Evolutionary conservation across 2,888 invertebrate genomes (phyloP).

Genomic region (Machimus atricapillus): DNA sequence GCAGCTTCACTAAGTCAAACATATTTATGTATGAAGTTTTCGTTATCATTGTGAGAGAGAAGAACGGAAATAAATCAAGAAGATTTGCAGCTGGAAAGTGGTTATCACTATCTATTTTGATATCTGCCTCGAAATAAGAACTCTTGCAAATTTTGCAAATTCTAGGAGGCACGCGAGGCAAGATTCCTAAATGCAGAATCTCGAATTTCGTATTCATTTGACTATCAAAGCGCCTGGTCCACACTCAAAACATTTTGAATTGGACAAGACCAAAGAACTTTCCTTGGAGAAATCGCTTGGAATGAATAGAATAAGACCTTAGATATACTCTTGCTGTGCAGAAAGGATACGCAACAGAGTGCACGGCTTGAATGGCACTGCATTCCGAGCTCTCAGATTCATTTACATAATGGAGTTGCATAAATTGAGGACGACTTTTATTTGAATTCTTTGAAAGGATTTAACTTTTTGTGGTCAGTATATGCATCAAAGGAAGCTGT

Average conservation of each 20-base stretch:
- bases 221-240: constrained; percentile 17
- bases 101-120: neutral
- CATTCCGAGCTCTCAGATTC: constrained; percentile 10
- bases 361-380: neutral
- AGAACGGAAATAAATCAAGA: neutral
- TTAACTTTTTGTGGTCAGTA: constrained; percentile 28
- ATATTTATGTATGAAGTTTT: neutral
- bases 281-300: neutral
- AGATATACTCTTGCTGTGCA: neutral
- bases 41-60: neutral
- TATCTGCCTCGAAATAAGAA: neutral
- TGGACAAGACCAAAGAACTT: neutral
- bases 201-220: constrained; percentile 36
- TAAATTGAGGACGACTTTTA: constrained; percentile 37
- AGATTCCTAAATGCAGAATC: neutral
- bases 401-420: constrained; percentile 41
- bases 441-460: constrained; percentile 25
- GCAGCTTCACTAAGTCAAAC: neutral
- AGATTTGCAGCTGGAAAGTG: neutral
- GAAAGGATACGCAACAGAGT: neutral
- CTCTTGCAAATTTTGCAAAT: neutral
- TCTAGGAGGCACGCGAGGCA: neutral
- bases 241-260: constrained; percentile 14
- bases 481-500: neutral
- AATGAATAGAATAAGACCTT: neutral